Percentiles rank a stretch among this genome's conserved stretches.
phyloP scores from a whole-genome alignment of 2,797 vertebrate genomes.

The Intellagama lesueurii region DNA sequence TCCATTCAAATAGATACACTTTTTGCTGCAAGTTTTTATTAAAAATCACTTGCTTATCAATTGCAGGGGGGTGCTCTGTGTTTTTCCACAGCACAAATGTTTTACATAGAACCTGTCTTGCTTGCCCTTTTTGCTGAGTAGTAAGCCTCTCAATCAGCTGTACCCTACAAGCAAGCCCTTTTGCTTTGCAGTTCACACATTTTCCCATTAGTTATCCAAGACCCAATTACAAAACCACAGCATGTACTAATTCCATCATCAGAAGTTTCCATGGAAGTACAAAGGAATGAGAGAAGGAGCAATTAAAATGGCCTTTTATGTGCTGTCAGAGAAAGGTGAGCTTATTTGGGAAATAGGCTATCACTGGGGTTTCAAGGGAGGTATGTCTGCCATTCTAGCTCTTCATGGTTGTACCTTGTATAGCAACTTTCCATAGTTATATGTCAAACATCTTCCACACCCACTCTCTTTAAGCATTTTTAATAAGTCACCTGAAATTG shows the following conservation, averaged over 20 bases:
- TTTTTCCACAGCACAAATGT: background rate
- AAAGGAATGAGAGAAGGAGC: background rate
- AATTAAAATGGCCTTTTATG: conserved; percentile 7
- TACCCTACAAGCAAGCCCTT: background rate
- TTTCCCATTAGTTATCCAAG: background rate
- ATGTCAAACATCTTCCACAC: background rate
- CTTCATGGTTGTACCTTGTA: background rate
- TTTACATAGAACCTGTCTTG: background rate
- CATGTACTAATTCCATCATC: conserved; percentile 31
- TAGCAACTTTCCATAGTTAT: background rate
- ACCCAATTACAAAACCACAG: conserved; percentile 10
- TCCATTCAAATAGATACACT: background rate
- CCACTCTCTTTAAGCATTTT: background rate
- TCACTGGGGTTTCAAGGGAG: background rate
- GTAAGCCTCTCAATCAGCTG: background rate
- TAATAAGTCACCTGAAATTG: background rate
- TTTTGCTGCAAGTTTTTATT: background rate
- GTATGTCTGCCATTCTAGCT: background rate
- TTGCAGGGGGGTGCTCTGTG: background rate
- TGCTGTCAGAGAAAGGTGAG: background rate
- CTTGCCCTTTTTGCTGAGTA: background rate
- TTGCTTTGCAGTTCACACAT: background rate
- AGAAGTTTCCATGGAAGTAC: conserved; percentile 11
- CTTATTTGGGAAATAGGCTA: background rate
- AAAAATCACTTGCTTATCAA: background rate